Evolutionary conservation across 2,113 vertebrate genomes (phyloP).

Genomic region (Trematocara stigmaticum): DNA sequence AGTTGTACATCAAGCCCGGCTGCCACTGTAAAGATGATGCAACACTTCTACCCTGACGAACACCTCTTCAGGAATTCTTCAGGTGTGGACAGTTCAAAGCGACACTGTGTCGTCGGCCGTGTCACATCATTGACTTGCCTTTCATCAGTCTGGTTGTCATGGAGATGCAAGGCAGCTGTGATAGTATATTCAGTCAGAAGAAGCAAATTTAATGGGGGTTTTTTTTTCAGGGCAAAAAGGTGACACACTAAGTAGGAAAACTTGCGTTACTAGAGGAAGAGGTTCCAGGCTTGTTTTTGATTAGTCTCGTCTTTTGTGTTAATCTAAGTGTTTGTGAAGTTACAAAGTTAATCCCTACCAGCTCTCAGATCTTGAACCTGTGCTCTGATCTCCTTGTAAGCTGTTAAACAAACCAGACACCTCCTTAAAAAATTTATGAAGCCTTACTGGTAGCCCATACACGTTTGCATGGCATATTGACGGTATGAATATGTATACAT

Average conservation of each 20-base stretch:
- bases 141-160: slow-evolving; percentile 6
- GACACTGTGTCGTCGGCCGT: background rate
- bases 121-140: slow-evolving; percentile 12
- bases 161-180: background rate
- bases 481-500: background rate
- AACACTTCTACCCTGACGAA: background rate
- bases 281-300: background rate
- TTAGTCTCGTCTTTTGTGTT: background rate
- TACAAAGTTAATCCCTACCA: background rate
- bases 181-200: background rate
- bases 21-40: background rate
- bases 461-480: background rate
- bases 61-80: background rate
- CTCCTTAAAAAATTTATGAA: background rate
- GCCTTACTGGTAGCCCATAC: background rate
- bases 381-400: background rate
- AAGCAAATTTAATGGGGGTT: background rate
- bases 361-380: background rate
- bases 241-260: background rate
- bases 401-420: background rate
- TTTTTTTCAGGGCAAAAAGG: background rate
- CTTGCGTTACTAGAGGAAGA: background rate
- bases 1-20: background rate
- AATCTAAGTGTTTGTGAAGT: background rate
- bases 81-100: slow-evolving; percentile 9